Conservation (phyloP, 2,113 vertebrate genomes). For the Odocoileus virginianus region DNA sequence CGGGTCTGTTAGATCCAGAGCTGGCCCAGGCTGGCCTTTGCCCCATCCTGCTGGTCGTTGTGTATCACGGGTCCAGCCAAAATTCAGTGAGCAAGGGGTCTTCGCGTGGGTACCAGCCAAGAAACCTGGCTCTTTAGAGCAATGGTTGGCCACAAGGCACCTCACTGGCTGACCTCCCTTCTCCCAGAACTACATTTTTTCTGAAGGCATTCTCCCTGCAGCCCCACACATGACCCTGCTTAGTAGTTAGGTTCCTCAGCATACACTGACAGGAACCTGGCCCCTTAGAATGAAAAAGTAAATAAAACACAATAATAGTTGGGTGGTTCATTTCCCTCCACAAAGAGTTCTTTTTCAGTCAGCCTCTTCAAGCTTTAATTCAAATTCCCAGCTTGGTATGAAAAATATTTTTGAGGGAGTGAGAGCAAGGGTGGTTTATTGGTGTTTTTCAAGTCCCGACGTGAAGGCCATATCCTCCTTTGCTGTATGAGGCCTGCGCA, state of each 20-base stretch:
- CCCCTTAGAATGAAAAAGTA: background rate
- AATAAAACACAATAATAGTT: background rate
- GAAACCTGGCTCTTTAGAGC: accelerated
- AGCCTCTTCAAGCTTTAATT: background rate
- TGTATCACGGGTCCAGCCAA: background rate
- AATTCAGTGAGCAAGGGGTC: background rate
- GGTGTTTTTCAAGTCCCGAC: background rate
- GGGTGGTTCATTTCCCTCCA: background rate
- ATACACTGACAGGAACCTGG: no score
- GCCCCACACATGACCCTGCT: accelerated
- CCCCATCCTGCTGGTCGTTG: background rate
- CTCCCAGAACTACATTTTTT: background rate
- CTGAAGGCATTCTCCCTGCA: background rate
- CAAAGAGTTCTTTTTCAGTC: background rate
- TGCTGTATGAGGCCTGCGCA: accelerated
- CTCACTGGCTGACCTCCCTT: background rate
- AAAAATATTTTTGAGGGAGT: background rate
- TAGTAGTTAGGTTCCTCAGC: background rate
- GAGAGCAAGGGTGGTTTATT: background rate
- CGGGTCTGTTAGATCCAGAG: background rate
- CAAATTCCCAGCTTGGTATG: background rate
- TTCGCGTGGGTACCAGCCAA: background rate
- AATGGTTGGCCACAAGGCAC: background rate
- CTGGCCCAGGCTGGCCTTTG: background rate
- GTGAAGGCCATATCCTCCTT: background rate